These are phyloP conservation scores for Leptobrachium leishanense DNA, from an alignment of 2,113 vertebrate genomes.

Conservation along the genomic window DNA sequence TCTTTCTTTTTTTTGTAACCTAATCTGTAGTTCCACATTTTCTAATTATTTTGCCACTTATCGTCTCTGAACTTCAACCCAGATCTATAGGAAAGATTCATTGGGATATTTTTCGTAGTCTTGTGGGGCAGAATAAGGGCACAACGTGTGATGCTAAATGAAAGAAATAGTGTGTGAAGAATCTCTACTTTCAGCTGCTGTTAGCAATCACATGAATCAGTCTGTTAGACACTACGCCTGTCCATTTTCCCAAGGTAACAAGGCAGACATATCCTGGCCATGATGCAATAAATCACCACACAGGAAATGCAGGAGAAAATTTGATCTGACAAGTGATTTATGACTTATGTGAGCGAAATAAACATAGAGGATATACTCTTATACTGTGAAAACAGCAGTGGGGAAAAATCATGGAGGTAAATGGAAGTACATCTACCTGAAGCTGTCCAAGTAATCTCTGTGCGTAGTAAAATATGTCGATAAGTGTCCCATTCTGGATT, in stretches of 20 bases:
- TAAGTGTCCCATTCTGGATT: too few species aligned
- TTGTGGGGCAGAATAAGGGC: neutral
- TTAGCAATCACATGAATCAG: conserved; percentile 8
- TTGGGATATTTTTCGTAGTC: neutral
- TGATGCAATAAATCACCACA: conserved; percentile 13
- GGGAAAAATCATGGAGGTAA: neutral
- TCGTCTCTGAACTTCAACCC: too few species aligned
- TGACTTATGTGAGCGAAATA: neutral
- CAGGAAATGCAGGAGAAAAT: neutral
- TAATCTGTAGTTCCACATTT: too few species aligned
- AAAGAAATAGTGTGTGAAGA: neutral
- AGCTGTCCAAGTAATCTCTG: too few species aligned
- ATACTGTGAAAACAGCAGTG: neutral
- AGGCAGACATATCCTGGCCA: conserved; percentile 5
- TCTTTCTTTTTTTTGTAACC: too few species aligned
- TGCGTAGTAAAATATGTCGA: too few species aligned
- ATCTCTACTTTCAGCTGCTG: neutral
- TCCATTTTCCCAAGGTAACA: conserved; percentile 20
- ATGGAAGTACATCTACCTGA: too few species aligned
- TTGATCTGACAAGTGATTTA: neutral
- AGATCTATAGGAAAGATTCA: too few species aligned
- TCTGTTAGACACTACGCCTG: neutral
- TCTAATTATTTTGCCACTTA: too few species aligned
- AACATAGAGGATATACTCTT: neutral
- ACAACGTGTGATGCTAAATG: neutral